Evolutionary conservation across 2,113 vertebrate species (phyloP).

Genomic region (Colossoma macropomum): DNA sequence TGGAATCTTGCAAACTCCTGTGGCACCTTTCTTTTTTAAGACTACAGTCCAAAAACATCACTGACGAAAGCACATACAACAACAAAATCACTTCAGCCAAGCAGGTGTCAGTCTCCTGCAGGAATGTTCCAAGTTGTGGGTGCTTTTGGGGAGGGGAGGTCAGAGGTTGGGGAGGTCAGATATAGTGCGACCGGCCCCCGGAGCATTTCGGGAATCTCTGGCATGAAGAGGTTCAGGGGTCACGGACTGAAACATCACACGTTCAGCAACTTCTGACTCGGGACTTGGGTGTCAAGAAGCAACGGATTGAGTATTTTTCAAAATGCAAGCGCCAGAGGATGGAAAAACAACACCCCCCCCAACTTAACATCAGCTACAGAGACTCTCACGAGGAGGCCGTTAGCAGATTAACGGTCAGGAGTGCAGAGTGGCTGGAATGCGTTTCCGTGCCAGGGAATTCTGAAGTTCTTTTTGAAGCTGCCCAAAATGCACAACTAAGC

Average conservation of each 20-base stretch:
- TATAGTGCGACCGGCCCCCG: slow-evolving; percentile 5
- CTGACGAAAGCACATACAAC: no score
- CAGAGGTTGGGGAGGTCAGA: slow-evolving; percentile 63
- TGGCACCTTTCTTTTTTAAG: no score
- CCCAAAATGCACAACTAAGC: neutral
- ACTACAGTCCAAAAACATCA: no score
- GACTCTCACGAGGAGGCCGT: slow-evolving; percentile 33
- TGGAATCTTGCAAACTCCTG: no score
- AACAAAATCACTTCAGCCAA: neutral
- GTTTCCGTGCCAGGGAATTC: slow-evolving; percentile 27
- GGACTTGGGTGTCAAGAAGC: neutral
- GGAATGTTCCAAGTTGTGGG: slow-evolving; percentile 24
- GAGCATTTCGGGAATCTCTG: slow-evolving; percentile 65
- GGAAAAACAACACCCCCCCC: neutral
- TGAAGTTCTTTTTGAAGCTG: neutral
- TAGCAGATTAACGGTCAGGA: slow-evolving; percentile 62
- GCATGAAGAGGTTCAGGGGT: slow-evolving; percentile 52
- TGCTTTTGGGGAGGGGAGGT: neutral
- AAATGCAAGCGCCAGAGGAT: neutral
- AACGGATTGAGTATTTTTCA: neutral
- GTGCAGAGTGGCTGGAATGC: slow-evolving; percentile 64
- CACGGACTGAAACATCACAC: slow-evolving; percentile 3
- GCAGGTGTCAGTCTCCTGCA: slow-evolving; percentile 39
- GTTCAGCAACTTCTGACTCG: neutral
- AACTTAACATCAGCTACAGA: neutral